Base-by-base conservation (phyloP, 2,113 vertebrate species). In the Laticauda laticaudata region DNA sequence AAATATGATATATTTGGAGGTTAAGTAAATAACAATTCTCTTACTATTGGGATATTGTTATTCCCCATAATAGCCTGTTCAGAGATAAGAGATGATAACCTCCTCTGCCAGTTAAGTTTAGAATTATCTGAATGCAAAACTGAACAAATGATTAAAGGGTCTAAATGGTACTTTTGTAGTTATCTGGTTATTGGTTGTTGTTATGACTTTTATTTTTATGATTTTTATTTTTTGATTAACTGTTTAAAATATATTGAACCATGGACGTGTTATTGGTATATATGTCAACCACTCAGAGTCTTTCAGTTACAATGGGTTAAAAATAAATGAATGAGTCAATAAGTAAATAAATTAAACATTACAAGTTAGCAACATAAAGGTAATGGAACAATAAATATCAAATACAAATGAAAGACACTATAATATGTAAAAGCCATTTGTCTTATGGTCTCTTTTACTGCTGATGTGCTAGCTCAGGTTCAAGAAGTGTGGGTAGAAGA, bases 401-500 rank as follows among this genome's bases (percentile, higher is more conserved):
- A 93, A 26, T 5, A 29, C 0, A 12, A 34, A 2, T 57, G 51
- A 53, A 21, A 20, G 18, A n/a, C 45, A 20, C 29, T 21, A 14
- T 54, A 90, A 21, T 39, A 20, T 11, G 23, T 14, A 43, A 9
- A 23, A 21, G 51, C 7, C 39, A 59, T 21, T 11, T 2, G 96
- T 96, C 92, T 92, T 54, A 90, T 90, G 91, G 95, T 96, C 93
- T n/a, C 88, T 93, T 93, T 88, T 5, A 1, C 86, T 95, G 93
- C 92, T 96, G 93, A 96, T 94, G 88, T 81, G 95, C 81, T 91
- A 89, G 53, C 45, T 87, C 89, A 95, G 94, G 96, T 94, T 96
- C 94, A 95, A 94, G 95, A 94, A 93, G 93, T 91, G 93, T 97
- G 97, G 94, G 92, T 96, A 93, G 95, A 97, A 94, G 95, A 96